phyloP scores from a whole-genome alignment of 2,113 vertebrate species.

The Paracanthobrama guichenoti region DNA sequence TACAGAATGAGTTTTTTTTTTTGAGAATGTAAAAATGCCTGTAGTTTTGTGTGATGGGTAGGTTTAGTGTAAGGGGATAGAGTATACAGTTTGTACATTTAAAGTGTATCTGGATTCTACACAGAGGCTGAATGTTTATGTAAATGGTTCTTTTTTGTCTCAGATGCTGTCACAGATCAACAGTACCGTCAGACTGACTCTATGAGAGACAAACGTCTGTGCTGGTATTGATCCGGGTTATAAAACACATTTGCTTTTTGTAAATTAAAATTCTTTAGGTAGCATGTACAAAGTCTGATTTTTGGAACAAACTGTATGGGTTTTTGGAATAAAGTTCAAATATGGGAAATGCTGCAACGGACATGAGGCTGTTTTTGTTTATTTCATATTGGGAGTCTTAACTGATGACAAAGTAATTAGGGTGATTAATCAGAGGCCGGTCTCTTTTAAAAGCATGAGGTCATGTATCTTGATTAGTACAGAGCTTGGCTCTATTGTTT shows the following conservation, averaged over 20 bases:
- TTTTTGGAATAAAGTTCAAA: background rate
- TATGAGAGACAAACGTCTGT: conserved; percentile 1
- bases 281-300: background rate
- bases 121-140: background rate
- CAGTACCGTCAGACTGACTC: background rate
- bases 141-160: background rate
- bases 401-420: background rate
- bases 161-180: background rate
- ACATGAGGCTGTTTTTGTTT: background rate
- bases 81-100: background rate
- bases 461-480: background rate
- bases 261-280: background rate
- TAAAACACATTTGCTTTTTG: background rate
- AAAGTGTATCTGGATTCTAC: background rate
- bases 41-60: no score
- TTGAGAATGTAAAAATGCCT: no score
- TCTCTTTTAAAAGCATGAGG: background rate
- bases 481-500: background rate
- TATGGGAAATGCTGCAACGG: background rate
- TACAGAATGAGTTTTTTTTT: no score
- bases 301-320: background rate
- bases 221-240: background rate
- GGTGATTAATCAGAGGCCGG: background rate
- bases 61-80: no score
- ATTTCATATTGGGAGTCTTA: background rate